Conservation (phyloP, 1,140 invertebrate genomes). For the Camponotus floridanus region DNA sequence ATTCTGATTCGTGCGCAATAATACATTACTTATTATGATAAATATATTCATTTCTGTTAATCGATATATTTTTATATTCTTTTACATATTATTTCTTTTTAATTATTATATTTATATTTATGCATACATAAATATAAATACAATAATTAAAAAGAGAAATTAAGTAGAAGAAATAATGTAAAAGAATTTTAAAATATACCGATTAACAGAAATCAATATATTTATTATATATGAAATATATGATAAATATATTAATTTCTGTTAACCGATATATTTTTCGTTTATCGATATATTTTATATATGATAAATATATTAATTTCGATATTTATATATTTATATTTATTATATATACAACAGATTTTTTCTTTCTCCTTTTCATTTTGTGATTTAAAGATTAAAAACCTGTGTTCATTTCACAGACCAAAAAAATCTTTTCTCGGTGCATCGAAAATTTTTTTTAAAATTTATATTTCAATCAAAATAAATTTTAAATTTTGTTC, state of each 20-base stretch:
- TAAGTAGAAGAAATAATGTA: too few species aligned
- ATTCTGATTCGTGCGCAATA: background rate
- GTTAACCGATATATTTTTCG: too few species aligned
- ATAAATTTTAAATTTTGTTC: background rate
- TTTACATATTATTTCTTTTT: background rate
- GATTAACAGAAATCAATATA: too few species aligned
- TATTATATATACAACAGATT: background rate
- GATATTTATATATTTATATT: background rate
- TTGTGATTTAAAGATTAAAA: background rate
- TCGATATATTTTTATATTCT: background rate
- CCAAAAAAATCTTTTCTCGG: background rate
- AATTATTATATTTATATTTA: constrained; percentile 11
- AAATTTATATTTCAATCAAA: background rate
- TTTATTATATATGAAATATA: too few species aligned
- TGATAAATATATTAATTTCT: too few species aligned
- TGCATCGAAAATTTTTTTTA: background rate
- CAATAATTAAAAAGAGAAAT: too few species aligned
- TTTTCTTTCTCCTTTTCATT: too few species aligned
- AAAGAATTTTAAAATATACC: too few species aligned
- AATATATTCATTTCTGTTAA: background rate
- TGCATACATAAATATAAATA: background rate
- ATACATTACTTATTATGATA: background rate
- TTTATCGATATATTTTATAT: too few species aligned
- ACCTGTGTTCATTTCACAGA: background rate
- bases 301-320: too few species aligned